Evolutionary conservation across 2,797 vertebrate species (phyloP), one percentile per base, ranked within the genome.

Genomic region (Cossypha heuglini): DNA sequence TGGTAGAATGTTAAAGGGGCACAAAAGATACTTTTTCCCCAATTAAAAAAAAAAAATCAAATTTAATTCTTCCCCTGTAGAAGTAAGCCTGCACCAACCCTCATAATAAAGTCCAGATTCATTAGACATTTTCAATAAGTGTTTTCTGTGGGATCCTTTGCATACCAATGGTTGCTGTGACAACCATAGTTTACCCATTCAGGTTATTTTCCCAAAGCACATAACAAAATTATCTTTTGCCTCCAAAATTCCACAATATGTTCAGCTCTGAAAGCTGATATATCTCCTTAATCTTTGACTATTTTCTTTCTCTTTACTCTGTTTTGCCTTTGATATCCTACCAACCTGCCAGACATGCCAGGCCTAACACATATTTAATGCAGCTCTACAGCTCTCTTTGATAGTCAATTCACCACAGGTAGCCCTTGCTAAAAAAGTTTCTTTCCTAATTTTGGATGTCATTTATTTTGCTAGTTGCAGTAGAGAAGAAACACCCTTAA

Each of bases 51-150:
- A 24, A 45, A 12, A 1, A 3, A 11, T 78, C 52, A 71, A 55
- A 71, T 77, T 86, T 80, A 78, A 71, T 77, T 83, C 33, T 80
- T 94, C 16, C 75, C 40, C n/a, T 73, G 25, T 42, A 90, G 68
- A 94, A 67, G 45, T 52, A 57, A 64, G 25, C n/a, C 35, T 54
- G n/a, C 15, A 85, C 68, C 12, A 38, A 71, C 35, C 25, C 29
- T 72, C 21, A 1, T 72, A 94, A 80, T 88, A 46, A 91, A 78
- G 76, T 81, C 66, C 90, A 93, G 63, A 81, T 88, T 90, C 49
- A 78, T 94, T 93, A 92, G 46, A 58, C 21, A 48, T 88, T 95
- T 95, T 81, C 76, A 92, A 29, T 66, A 80, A 84, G 25, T 59
- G 38, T 66, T 94, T 97, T 88, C 58, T 5, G 4, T 75, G 75